These are phyloP conservation scores for Xenopus tropicalis DNA, from an alignment of 2,113 vertebrate genomes.

Conservation along the genomic window UCB_Xtro_10.0 CM004443.2:125590501-125591000, in stretches of 20 bases:
- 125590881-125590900: no score
- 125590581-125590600: neutral
- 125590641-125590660: constrained; percentile 5
- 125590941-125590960: neutral
- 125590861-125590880: neutral
- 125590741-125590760: constrained; percentile 7
- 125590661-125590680: neutral
- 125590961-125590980: no score
- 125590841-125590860: neutral
- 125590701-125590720: neutral
- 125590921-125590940: no score
- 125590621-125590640: neutral
- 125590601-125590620: constrained; percentile 4
- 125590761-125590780: constrained; percentile 1
- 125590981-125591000: no score
- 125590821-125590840: neutral
- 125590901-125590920: no score
- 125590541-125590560: neutral
- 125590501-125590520: neutral
- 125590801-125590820: no score
- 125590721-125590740: neutral
- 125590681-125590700: constrained; percentile 5
- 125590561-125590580: neutral
- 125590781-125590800: neutral
- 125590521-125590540: neutral